Evolutionary conservation across 1,140 invertebrate genomes (phyloP).

Genomic region (Formica exsecta): DNA sequence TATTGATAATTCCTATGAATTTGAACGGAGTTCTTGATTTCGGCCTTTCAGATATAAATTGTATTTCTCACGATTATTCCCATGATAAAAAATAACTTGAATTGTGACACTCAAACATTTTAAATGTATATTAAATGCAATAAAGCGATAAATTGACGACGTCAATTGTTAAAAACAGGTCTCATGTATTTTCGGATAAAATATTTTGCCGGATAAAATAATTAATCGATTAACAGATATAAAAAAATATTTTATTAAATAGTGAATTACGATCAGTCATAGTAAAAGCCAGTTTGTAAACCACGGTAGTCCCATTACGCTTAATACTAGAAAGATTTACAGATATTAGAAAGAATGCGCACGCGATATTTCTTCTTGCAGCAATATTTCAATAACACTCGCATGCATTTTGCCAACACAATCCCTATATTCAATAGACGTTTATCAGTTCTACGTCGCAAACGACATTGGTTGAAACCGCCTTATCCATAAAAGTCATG

Average conservation of each 20-base stretch:
- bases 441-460: conserved; percentile 50
- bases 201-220: conserved; percentile 3
- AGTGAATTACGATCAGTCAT: conserved; percentile 3
- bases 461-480: background rate
- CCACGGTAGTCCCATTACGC: background rate
- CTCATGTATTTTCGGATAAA: background rate
- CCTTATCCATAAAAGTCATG: background rate
- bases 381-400: conserved; percentile 51
- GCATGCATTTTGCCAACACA: conserved; percentile 13
- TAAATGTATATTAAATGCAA: background rate
- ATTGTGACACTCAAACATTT: background rate
- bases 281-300: background rate
- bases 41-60: conserved; percentile 11
- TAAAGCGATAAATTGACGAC: background rate
- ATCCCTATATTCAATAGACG: conserved; percentile 44
- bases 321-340: conserved; percentile 48
- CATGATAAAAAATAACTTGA: background rate
- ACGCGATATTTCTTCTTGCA: conserved; percentile 30
- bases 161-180: background rate
- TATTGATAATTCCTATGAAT: conserved; percentile 31
- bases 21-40: conserved; percentile 28
- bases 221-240: conserved; percentile 32
- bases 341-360: conserved; percentile 24
- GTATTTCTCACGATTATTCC: background rate
- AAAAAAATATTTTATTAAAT: conserved; percentile 39